Percentiles rank a stretch among this genome's conserved stretches.
These are phyloP conservation scores for Oscheius sp. DNA, from an alignment of 1,140 invertebrate species.

Conservation along the genomic window DNA sequence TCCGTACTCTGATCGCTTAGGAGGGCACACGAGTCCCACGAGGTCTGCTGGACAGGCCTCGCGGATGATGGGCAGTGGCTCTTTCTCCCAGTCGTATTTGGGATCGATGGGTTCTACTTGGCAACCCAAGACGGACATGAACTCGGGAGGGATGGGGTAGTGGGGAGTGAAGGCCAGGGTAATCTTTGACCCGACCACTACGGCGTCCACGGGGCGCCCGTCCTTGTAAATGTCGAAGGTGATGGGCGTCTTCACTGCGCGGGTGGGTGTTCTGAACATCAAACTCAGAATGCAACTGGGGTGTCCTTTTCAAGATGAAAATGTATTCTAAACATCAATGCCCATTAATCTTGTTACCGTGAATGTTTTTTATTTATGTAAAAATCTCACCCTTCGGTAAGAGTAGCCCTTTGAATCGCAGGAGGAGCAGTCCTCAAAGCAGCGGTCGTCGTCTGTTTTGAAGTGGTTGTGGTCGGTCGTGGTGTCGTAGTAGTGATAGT, in stretches of 20 bases:
- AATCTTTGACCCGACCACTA: slow-evolving; percentile 58
- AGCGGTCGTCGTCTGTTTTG: slow-evolving; percentile 25
- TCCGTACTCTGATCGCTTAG: slow-evolving; percentile 56
- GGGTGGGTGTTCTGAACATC: background rate
- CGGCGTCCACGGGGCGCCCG: slow-evolving; percentile 59
- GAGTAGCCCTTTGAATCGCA: too few species aligned
- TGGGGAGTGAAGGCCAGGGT: slow-evolving; percentile 59
- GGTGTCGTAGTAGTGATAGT: background rate
- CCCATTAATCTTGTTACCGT: too few species aligned
- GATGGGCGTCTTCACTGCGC: slow-evolving; percentile 19
- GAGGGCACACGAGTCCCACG: slow-evolving; percentile 59
- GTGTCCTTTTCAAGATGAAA: too few species aligned
- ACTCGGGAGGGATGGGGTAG: slow-evolving; percentile 58
- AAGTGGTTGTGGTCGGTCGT: background rate
- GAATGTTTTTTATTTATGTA: too few species aligned
- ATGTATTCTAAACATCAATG: too few species aligned
- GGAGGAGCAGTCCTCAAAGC: slow-evolving; percentile 26
- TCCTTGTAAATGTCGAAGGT: slow-evolving; percentile 60
- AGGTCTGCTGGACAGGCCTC: slow-evolving; percentile 59
- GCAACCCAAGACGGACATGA: slow-evolving; percentile 58
- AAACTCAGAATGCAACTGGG: background rate
- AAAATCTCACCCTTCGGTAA: too few species aligned
- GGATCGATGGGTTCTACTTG: slow-evolving; percentile 60
- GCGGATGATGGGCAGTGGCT: slow-evolving; percentile 54
- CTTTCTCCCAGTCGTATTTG: slow-evolving; percentile 60